Conservation (phyloP, 2,797 vertebrate species). For the Microctenopoma stevenorrisi region DNA sequence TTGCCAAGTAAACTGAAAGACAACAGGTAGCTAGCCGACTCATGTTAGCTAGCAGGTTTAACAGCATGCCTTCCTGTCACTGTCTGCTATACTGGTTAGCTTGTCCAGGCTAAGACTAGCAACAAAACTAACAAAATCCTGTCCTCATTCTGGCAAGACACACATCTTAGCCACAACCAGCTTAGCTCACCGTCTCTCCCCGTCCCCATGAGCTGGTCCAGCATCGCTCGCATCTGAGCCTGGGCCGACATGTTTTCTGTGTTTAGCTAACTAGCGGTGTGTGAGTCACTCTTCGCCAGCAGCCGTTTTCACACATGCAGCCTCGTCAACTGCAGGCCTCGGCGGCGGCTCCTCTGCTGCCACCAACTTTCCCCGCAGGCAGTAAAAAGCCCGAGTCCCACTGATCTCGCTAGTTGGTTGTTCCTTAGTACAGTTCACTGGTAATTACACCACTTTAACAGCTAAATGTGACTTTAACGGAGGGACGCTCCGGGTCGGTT, state of each 20-base stretch:
- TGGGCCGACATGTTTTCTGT: slow-evolving; percentile 93
- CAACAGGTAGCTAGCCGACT: slow-evolving; percentile 75
- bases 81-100: slow-evolving; percentile 40
- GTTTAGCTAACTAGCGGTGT: slow-evolving; percentile 33
- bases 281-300: slow-evolving; percentile 57
- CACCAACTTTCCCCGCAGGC: slow-evolving; percentile 61
- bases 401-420: not conserved
- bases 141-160: not conserved
- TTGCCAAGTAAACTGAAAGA: slow-evolving; percentile 29
- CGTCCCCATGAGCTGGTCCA: slow-evolving; percentile 99
- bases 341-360: slow-evolving; percentile 46
- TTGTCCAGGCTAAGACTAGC: slow-evolving; percentile 53
- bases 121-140: slow-evolving; percentile 36
- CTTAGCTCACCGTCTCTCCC: slow-evolving; percentile 92
- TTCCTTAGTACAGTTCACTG: not conserved
- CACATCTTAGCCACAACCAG: no score
- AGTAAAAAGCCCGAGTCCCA: slow-evolving; percentile 24
- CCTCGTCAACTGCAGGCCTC: slow-evolving; percentile 68
- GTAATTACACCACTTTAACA: slow-evolving; percentile 27
- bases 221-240: slow-evolving; percentile 98
- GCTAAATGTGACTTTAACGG: slow-evolving; percentile 49
- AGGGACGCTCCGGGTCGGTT: slow-evolving; percentile 41
- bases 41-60: slow-evolving; percentile 50
- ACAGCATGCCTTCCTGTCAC: slow-evolving; percentile 51
- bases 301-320: slow-evolving; percentile 67